Percentiles rank a stretch among this genome's conserved stretches.
These are phyloP conservation scores for Oryzias curvinotus DNA, from an alignment of 2,113 vertebrate genomes.

Conservation along the genomic window DNA sequence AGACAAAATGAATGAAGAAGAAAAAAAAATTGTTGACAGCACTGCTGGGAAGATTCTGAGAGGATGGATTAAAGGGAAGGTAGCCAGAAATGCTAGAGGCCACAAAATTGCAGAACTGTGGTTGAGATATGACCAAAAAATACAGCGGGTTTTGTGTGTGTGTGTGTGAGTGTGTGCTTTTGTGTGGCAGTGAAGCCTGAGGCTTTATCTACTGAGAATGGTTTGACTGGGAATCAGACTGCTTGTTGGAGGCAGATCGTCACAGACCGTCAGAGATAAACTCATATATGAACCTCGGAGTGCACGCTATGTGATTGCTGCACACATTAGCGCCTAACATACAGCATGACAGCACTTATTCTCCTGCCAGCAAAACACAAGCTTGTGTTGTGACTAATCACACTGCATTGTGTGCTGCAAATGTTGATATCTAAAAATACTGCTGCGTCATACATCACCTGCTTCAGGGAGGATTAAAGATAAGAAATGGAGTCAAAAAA, in stretches of 20 bases:
- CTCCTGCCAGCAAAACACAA: background rate
- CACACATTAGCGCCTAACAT: background rate
- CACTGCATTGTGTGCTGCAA: slow-evolving; percentile 7
- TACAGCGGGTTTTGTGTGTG: slow-evolving; percentile 28
- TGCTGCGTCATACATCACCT: slow-evolving; percentile 2
- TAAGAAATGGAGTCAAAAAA: background rate
- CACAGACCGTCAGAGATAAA: slow-evolving; percentile 16
- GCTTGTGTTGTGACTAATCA: slow-evolving; percentile 5
- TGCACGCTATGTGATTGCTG: slow-evolving; percentile 1
- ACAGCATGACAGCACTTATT: slow-evolving; percentile 13
- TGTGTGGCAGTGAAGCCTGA: slow-evolving; percentile 26
- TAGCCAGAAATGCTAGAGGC: slow-evolving; percentile 29
- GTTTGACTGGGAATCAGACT: slow-evolving; percentile 48
- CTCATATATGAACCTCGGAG: slow-evolving; percentile 22
- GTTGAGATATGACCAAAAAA: slow-evolving; percentile 34
- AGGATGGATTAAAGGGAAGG: slow-evolving; percentile 5
- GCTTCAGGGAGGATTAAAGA: slow-evolving; percentile 19
- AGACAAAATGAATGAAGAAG: slow-evolving; percentile 1
- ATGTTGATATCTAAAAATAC: slow-evolving; percentile 16
- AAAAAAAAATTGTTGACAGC: slow-evolving; percentile 30
- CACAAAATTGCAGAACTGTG: slow-evolving; percentile 24
- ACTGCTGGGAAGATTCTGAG: slow-evolving; percentile 19
- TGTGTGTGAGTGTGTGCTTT: slow-evolving; percentile 13
- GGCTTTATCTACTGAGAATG: slow-evolving; percentile 48
- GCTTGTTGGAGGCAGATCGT: slow-evolving; percentile 36